These are phyloP conservation scores for Sinocyclocheilus rhinocerous DNA, from an alignment of 2,113 vertebrate genomes.

Conservation along the genomic window DNA sequence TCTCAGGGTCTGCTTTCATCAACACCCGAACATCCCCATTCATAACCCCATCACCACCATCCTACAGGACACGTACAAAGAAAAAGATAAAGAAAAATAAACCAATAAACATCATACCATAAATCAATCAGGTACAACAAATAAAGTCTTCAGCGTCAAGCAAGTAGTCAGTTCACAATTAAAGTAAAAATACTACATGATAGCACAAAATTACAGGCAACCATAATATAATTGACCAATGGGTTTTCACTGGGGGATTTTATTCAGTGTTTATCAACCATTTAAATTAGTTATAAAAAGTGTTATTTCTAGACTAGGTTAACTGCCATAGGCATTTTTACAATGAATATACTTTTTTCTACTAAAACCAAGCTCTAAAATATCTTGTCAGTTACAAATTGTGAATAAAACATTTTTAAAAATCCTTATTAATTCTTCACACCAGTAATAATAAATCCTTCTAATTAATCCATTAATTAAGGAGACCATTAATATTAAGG, in stretches of 20 bases:
- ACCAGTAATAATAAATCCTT: too few relatives aligned
- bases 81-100: not conserved
- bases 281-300: not conserved
- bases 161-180: not conserved
- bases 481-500: too few relatives aligned
- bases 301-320: not conserved
- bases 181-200: not conserved
- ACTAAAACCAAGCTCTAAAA: too few relatives aligned
- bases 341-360: too few relatives aligned
- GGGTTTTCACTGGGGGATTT: not conserved
- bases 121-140: not conserved
- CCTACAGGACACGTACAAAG: slow-evolving; percentile 67
- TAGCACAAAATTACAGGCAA: not conserved
- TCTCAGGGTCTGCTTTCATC: slow-evolving; percentile 84
- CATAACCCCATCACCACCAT: slow-evolving; percentile 59
- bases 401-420: too few relatives aligned
- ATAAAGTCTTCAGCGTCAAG: not conserved
- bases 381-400: too few relatives aligned
- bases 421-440: too few relatives aligned
- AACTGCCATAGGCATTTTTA: too few relatives aligned
- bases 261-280: not conserved
- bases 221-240: not conserved
- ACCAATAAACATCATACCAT: not conserved
- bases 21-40: slow-evolving; percentile 82
- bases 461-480: too few relatives aligned